Evolutionary conservation across 2,113 vertebrate species (phyloP).

Genomic region (Thalassoma bifasciatum): DNA sequence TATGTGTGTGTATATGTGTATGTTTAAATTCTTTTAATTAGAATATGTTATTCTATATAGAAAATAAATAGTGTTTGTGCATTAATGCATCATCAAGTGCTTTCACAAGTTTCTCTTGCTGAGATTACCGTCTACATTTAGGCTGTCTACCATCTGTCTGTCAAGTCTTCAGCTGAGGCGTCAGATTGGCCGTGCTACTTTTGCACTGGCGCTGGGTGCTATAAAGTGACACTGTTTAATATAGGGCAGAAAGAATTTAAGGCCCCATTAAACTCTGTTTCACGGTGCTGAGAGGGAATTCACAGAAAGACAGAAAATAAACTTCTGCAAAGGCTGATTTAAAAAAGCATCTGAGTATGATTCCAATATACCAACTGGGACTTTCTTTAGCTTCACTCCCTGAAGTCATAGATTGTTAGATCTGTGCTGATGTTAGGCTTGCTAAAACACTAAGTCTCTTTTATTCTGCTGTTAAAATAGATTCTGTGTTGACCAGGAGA

Average conservation of each 20-base stretch:
- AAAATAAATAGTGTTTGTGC: conserved; percentile 19
- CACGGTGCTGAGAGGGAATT: conserved; percentile 50
- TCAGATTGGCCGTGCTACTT: conserved; percentile 74
- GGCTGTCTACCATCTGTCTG: conserved; percentile 72
- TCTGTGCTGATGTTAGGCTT: conserved; percentile 1
- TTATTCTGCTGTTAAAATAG: conserved; percentile 15
- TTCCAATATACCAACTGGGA: conserved; percentile 7
- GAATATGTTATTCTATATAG: conserved; percentile 35
- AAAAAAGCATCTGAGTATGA: conserved; percentile 8
- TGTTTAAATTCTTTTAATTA: conserved; percentile 53
- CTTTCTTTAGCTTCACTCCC: not conserved
- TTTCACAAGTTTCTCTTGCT: conserved; percentile 31
- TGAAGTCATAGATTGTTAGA: not conserved
- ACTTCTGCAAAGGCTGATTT: conserved; percentile 18
- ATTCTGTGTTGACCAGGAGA: conserved; percentile 2
- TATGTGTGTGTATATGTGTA: conserved; percentile 19
- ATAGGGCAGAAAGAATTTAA: conserved; percentile 70
- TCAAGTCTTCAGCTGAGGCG: conserved; percentile 63
- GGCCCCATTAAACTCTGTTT: conserved; percentile 59
- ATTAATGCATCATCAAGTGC: conserved; percentile 36
- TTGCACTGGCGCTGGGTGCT: conserved; percentile 70
- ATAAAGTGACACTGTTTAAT: conserved; percentile 79
- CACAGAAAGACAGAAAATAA: conserved; percentile 45
- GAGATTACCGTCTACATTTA: conserved; percentile 66
- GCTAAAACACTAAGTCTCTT: conserved; percentile 5